Conservation (phyloP, 2,797 vertebrate species). For the Dendrocincla fuliginosa region DNA sequence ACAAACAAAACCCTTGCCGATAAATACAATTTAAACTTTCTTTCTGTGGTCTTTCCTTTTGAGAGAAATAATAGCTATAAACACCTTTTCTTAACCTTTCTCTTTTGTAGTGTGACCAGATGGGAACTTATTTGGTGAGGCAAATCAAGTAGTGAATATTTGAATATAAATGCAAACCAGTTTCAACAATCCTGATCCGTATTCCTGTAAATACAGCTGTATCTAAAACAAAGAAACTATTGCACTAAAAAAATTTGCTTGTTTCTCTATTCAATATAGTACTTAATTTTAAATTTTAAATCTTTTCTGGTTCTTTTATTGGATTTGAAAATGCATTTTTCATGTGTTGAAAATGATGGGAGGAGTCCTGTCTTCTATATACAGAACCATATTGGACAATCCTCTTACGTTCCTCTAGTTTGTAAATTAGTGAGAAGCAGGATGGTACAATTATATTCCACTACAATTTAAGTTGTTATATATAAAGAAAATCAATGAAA, state of each 20-base stretch:
- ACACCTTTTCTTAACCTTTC: neutral
- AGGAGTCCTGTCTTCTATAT: neutral
- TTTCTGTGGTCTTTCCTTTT: neutral
- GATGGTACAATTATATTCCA: slow-evolving; percentile 54
- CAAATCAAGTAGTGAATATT: neutral
- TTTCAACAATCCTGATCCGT: fast-evolving
- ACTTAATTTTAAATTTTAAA: neutral
- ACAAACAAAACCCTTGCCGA: neutral
- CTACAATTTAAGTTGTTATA: slow-evolving; percentile 60
- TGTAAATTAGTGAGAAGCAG: slow-evolving; percentile 56
- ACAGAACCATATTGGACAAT: neutral
- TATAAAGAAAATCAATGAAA: slow-evolving; percentile 53
- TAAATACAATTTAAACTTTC: neutral
- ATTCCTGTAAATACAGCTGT: neutral
- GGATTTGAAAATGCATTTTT: neutral
- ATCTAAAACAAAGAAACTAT: neutral
- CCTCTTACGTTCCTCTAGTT: slow-evolving; percentile 20
- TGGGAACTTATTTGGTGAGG: neutral
- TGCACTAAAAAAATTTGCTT: neutral
- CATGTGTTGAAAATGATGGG: slow-evolving; percentile 3
- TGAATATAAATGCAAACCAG: neutral
- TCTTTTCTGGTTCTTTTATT: neutral
- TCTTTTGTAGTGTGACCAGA: neutral
- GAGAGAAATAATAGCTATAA: neutral
- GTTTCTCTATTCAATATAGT: neutral